These are phyloP conservation scores for Drosophila melanogaster DNA, from an alignment of 1,140 invertebrate species.

Conservation along the genomic window Release_6_plus_ISO1_MT NT_037436.4:22157001-22157500, in stretches of 20 bases:
- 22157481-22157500: slow-evolving; percentile 16
- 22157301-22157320: slow-evolving; percentile 74
- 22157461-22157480: slow-evolving; percentile 63
- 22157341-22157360: slow-evolving; percentile 29
- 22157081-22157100: slow-evolving; percentile 20
- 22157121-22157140: slow-evolving; percentile 24
- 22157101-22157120: slow-evolving; percentile 8
- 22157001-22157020: not conserved
- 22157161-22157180: slow-evolving; percentile 37
- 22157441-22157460: slow-evolving; percentile 81
- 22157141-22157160: slow-evolving; percentile 81
- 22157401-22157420: slow-evolving; percentile 81
- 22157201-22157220: not conserved
- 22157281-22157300: slow-evolving; percentile 82
- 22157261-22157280: slow-evolving; percentile 83
- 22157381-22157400: slow-evolving; percentile 36
- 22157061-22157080: slow-evolving; percentile 41
- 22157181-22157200: not conserved
- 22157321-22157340: slow-evolving; percentile 57
- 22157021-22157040: not conserved
- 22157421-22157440: slow-evolving; percentile 83
- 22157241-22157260: slow-evolving; percentile 83
- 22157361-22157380: not conserved
- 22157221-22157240: slow-evolving; percentile 68
- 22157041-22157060: slow-evolving; percentile 11